phyloP scores from a whole-genome alignment of 2,113 vertebrate species.

The Ciconia maguari region DNA sequence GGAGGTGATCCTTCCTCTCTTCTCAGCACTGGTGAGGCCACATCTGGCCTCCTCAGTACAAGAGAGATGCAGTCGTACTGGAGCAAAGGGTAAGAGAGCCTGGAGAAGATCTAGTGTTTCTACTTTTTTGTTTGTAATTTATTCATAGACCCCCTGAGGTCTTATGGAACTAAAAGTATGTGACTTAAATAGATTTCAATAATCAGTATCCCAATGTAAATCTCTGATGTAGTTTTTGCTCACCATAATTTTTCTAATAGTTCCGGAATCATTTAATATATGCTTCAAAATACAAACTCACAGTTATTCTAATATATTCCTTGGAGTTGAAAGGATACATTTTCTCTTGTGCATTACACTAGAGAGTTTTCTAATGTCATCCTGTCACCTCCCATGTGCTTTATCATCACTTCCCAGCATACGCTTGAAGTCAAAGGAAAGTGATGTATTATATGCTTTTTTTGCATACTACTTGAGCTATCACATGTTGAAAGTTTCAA shows the following conservation, averaged over 20 bases:
- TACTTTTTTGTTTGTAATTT: neutral
- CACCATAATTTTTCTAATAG: neutral
- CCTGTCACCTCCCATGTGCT: neutral
- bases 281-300: neutral
- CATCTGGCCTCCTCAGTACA: neutral
- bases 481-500: neutral
- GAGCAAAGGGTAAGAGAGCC: neutral
- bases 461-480: neutral
- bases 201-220: neutral
- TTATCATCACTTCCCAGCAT: neutral
- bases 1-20: neutral
- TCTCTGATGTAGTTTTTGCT: neutral
- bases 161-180: neutral
- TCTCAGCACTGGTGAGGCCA: neutral
- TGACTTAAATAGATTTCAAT: neutral
- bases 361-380: neutral
- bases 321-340: neutral
- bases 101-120: neutral
- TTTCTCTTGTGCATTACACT: neutral
- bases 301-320: neutral
- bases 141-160: neutral
- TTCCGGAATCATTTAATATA: neutral
- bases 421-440: neutral
- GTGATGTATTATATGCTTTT: neutral
- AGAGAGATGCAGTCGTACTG: neutral